These are phyloP conservation scores for Nephrotoma flavescens DNA, from an alignment of 2,888 invertebrate genomes.

Conservation along the genomic window DNA sequence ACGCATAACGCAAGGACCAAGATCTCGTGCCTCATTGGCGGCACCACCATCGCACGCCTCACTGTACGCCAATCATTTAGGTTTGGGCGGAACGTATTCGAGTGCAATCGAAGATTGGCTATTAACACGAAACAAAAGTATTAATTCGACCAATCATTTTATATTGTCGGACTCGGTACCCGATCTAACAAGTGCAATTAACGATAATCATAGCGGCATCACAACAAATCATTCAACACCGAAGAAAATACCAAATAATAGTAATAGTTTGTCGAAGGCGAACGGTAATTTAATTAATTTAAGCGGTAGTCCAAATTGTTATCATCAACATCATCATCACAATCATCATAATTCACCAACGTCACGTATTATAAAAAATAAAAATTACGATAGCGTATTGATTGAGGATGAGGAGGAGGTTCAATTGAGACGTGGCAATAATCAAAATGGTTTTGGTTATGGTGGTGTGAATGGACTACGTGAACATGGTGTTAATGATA, in stretches of 20 bases:
- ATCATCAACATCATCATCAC: constrained; percentile 24
- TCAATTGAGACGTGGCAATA: constrained; percentile 23
- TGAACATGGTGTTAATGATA: constrained; percentile 20
- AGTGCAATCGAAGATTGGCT: constrained; percentile 40
- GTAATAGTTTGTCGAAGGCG: not conserved
- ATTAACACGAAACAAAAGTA: constrained; percentile 33
- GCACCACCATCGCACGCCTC: constrained; percentile 31
- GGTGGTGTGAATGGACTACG: not conserved
- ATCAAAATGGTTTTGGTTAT: not conserved
- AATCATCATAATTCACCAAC: constrained; percentile 26
- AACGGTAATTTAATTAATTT: constrained; percentile 24
- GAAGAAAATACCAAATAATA: constrained; percentile 23
- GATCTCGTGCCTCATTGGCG: constrained; percentile 30
- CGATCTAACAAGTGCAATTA: constrained; percentile 28
- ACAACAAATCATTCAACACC: constrained; percentile 32
- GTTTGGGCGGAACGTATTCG: constrained; percentile 33
- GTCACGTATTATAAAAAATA: constrained; percentile 27
- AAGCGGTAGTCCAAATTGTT: constrained; percentile 26
- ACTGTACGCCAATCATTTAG: constrained; percentile 27
- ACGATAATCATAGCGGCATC: constrained; percentile 29
- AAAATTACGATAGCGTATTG: constrained; percentile 28
- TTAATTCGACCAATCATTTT: constrained; percentile 27
- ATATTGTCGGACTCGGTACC: constrained; percentile 31
- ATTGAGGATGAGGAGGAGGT: constrained; percentile 29
- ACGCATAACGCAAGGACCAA: constrained; percentile 32